Conservation (phyloP, 2,797 vertebrate species). For the Microctenopoma lineatum region DNA sequence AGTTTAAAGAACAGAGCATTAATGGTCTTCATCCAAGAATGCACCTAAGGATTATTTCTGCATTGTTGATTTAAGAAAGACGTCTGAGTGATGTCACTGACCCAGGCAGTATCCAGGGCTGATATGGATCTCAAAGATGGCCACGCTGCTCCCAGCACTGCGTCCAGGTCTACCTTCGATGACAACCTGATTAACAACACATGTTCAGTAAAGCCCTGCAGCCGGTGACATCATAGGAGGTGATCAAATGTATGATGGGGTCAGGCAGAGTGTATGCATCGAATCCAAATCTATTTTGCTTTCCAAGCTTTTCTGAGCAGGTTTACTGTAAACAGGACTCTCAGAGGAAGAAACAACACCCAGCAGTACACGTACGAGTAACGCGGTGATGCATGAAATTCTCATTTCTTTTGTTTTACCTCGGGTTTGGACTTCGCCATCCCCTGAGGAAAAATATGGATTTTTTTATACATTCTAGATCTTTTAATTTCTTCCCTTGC, state of each 20-base stretch:
- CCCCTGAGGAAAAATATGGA: too few relatives aligned
- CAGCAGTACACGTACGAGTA: too few relatives aligned
- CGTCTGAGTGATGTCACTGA: conserved; percentile 57
- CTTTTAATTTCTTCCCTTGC: too few relatives aligned
- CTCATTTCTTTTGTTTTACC: too few relatives aligned
- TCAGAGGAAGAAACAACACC: background rate
- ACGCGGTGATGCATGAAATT: too few relatives aligned
- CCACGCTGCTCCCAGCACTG: conserved; percentile 85
- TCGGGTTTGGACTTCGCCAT: too few relatives aligned
- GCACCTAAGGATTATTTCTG: background rate
- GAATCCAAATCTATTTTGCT: background rate
- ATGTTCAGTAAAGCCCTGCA: conserved; percentile 30
- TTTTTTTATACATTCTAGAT: too few relatives aligned
- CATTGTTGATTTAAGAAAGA: background rate
- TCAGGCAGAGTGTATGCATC: conserved; percentile 11
- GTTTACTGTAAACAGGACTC: background rate
- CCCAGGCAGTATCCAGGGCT: conserved; percentile 91
- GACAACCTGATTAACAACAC: conserved; percentile 84
- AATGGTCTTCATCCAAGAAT: conserved; percentile 13
- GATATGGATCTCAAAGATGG: conserved; percentile 94
- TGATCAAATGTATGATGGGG: background rate
- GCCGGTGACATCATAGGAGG: conserved; percentile 17
- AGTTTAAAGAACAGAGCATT: conserved; percentile 12
- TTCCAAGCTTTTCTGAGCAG: conserved; percentile 7
- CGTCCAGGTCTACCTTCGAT: conserved; percentile 87